These are phyloP conservation scores for Melitaea athalia DNA, from an alignment of 2,888 invertebrate species.

Conservation along the genomic window DNA sequence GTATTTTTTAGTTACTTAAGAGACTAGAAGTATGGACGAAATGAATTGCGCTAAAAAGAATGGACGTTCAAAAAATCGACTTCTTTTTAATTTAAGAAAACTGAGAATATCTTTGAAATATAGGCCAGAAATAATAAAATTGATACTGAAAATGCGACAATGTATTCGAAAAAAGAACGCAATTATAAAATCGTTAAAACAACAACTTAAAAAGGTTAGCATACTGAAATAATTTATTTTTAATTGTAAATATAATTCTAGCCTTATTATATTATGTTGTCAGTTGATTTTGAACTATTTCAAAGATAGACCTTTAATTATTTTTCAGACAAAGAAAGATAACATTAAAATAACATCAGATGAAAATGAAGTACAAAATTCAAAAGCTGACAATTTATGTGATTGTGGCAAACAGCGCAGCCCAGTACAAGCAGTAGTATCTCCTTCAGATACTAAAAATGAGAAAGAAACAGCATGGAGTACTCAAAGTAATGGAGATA, in stretches of 20 bases:
- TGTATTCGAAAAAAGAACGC: constrained; percentile 81
- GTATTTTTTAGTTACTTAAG: not conserved
- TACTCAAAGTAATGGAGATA: constrained; percentile 48
- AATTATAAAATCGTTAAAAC: constrained; percentile 82
- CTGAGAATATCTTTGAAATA: constrained; percentile 73
- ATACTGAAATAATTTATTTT: not conserved
- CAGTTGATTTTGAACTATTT: not conserved
- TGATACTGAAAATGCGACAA: constrained; percentile 82
- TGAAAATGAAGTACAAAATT: not conserved
- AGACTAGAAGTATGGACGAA: constrained; percentile 14
- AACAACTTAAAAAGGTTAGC: constrained; percentile 77
- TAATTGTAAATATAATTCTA: not conserved
- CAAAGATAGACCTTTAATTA: not conserved
- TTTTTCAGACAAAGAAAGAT: not conserved
- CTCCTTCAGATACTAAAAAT: constrained; percentile 13
- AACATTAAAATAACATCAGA: not conserved
- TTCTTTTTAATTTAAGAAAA: constrained; percentile 48
- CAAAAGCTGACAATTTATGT: not conserved
- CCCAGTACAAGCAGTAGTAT: constrained; percentile 13
- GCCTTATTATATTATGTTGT: too few species aligned
- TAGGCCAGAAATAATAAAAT: constrained; percentile 82
- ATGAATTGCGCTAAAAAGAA: constrained; percentile 3
- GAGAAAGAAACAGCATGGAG: constrained; percentile 53
- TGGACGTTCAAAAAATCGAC: constrained; percentile 16
- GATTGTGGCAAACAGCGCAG: not conserved